Percentiles rank a stretch among this genome's conserved stretches.
phyloP scores from a whole-genome alignment of 2,797 vertebrate species.

The Gambusia yucatana region DNA sequence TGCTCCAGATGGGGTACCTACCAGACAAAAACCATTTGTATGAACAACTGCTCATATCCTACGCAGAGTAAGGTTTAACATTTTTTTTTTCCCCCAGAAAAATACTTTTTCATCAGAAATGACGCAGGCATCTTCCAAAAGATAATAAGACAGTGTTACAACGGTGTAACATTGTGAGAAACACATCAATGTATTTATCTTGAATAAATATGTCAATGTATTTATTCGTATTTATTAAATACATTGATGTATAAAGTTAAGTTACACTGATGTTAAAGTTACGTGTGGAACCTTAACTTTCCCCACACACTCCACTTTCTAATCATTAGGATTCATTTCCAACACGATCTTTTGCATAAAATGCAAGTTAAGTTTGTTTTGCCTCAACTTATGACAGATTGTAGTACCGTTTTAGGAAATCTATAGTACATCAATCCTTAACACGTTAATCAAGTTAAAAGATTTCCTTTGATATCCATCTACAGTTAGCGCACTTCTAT shows the following conservation, averaged over 20 bases:
- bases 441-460: neutral
- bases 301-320: neutral
- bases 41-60: conserved; percentile 8
- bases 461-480: neutral
- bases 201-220: neutral
- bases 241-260: too few species aligned
- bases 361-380: neutral
- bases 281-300: neutral
- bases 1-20: conserved; percentile 83
- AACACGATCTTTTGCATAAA: neutral
- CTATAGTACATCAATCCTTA: neutral
- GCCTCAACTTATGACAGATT: neutral
- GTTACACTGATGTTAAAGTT: too few species aligned
- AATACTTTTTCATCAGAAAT: neutral
- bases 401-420: neutral
- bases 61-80: neutral
- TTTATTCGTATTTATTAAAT: too few species aligned
- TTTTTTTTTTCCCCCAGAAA: neutral
- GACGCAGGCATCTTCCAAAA: neutral
- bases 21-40: conserved; percentile 51
- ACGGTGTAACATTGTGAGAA: too few species aligned
- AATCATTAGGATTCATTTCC: neutral
- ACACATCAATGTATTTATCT: neutral
- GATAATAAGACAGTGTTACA: too few species aligned
- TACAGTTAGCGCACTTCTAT: neutral